These are phyloP conservation scores for Acropternis orthonyx DNA, from an alignment of 2,797 vertebrate species.

Conservation along the genomic window DNA sequence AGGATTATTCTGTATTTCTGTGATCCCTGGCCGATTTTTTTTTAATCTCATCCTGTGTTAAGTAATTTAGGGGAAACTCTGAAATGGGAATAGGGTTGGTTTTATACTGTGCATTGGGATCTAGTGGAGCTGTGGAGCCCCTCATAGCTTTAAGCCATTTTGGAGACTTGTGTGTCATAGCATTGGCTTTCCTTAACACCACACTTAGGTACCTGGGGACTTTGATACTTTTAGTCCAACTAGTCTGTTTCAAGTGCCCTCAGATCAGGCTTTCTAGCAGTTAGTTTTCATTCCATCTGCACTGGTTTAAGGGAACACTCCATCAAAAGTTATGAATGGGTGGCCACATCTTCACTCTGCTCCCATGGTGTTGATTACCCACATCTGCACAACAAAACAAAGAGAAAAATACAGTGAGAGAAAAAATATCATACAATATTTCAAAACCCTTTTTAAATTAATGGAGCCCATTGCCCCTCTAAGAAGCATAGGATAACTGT, in stretches of 20 bases:
- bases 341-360: neutral
- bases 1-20: neutral
- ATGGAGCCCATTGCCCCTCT: neutral
- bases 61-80: neutral
- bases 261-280: neutral
- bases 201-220: neutral
- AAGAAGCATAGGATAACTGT: neutral
- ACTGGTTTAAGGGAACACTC: neutral
- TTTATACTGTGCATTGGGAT: neutral
- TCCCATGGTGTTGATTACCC: neutral
- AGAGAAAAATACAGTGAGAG: neutral
- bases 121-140: neutral
- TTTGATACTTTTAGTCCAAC: neutral
- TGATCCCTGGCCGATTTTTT: neutral
- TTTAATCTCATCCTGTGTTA: neutral
- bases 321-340: neutral
- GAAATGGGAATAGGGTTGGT: neutral
- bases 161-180: neutral
- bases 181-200: neutral
- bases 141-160: neutral
- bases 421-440: neutral
- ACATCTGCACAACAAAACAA: neutral
- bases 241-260: neutral
- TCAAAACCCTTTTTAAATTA: neutral
- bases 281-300: neutral